These are phyloP conservation scores for Capreolus pygargus DNA, from an alignment of 2,113 vertebrate genomes.

Conservation along the genomic window DNA sequence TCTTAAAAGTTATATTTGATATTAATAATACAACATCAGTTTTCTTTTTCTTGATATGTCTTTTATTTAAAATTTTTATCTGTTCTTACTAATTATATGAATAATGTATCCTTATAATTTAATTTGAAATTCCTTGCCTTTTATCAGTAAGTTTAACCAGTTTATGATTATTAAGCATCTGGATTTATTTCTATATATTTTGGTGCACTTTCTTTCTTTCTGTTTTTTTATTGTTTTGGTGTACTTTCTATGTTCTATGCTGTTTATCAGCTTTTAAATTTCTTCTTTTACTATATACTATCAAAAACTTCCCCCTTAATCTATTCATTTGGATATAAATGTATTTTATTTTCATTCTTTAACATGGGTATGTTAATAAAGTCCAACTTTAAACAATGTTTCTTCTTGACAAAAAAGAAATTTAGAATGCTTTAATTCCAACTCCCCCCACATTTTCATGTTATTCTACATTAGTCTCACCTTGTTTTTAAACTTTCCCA, in stretches of 20 bases:
- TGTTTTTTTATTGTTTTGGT: neutral
- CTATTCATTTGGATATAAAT: neutral
- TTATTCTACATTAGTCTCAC: neutral
- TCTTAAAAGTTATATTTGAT: neutral
- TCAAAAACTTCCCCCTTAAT: neutral
- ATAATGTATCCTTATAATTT: neutral
- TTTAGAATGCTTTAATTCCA: neutral
- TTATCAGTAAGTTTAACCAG: neutral
- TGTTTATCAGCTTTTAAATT: neutral
- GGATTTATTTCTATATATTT: neutral
- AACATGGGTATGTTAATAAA: neutral
- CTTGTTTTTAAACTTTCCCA: neutral
- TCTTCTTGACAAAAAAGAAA: neutral
- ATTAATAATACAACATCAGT: neutral
- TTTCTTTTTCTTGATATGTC: neutral
- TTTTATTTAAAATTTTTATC: neutral
- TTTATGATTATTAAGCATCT: neutral
- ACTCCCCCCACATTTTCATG: neutral
- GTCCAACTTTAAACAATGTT: neutral
- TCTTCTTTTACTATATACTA: neutral
- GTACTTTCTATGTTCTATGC: neutral
- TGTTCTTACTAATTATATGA: neutral
- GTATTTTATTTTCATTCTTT: neutral
- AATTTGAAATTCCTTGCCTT: neutral
- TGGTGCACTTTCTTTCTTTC: neutral